Evolutionary conservation across 1,140 invertebrate species (phyloP), one percentile per base, ranked within the genome.

Genomic region (Microplitis demolitor): DNA sequence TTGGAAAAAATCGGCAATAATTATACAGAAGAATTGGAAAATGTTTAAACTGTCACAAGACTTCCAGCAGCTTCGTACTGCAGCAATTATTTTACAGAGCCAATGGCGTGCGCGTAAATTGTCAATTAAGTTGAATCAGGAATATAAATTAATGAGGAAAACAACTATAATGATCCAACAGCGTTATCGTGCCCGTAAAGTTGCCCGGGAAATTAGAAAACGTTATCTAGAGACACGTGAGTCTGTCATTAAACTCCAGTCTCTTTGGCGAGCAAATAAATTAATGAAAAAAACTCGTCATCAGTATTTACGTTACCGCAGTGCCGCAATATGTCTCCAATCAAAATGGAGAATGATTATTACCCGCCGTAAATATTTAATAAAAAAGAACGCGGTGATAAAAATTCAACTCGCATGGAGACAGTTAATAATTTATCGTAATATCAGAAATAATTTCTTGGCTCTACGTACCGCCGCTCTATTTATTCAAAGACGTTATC

Each of bases 151-250:
- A 54, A 63, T 83, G 9, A 84, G 77, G 76, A 72, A 78, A 53
- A 74, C 82, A 13, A 63, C 75, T 24, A 58, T 84, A 54, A 60
- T 66, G 5, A 72, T 87, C 54, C 87, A 88, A 64, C 77, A 76
- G 63, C 74, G 67, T 35, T 87, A 79, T 70, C 82, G 82, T 76
- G 84, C 84, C 11, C 78, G 81, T 35, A 78, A 79, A 61, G 14
- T 75, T 3, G 84, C 79, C 73, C 81, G 69, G 67, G 34, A 69
- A 31, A 72, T 76, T 24, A 83, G 76, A 74, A 4, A 71, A 0
- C 37, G 68, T 4, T 87, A 80, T 67, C 14, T 75, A 9, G 50
- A 68, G 5, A 50, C 78, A 37, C 69, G 68, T 51, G 39, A 67
- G 3, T 53, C 74, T 4, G 61, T 66, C 0, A 14, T 81, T 1